These are phyloP conservation scores for Apeira syringaria DNA, from an alignment of 2,888 invertebrate species.

Conservation along the genomic window DNA sequence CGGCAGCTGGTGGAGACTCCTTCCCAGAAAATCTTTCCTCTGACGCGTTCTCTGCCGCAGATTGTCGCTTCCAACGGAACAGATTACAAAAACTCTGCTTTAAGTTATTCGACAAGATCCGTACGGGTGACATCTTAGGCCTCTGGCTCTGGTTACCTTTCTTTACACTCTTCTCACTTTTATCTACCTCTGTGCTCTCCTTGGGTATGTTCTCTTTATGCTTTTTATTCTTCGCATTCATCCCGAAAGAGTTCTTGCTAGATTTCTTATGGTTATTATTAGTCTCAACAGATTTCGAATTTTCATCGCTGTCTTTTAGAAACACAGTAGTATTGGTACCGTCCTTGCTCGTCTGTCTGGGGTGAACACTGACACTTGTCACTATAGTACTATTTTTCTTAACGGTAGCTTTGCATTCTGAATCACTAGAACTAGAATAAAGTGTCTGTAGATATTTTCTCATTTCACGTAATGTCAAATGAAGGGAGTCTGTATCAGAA, in stretches of 20 bases:
- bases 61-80: slow-evolving; percentile 86
- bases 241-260: slow-evolving; percentile 81
- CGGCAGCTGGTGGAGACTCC: slow-evolving; percentile 63
- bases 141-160: slow-evolving; percentile 59
- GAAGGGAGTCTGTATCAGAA: slow-evolving; percentile 87
- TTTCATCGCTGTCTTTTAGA: slow-evolving; percentile 62
- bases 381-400: slow-evolving; percentile 74
- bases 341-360: slow-evolving; percentile 59
- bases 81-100: slow-evolving; percentile 94
- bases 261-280: slow-evolving; percentile 77
- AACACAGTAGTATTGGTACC: slow-evolving; percentile 46
- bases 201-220: slow-evolving; percentile 69
- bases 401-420: slow-evolving; percentile 76
- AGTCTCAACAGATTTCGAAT: slow-evolving; percentile 57
- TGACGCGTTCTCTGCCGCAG: slow-evolving; percentile 50
- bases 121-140: slow-evolving; percentile 86
- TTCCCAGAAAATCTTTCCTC: slow-evolving; percentile 53
- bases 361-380: slow-evolving; percentile 67
- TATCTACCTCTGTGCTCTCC: slow-evolving; percentile 61
- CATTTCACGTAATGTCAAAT: slow-evolving; percentile 93
- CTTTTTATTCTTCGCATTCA: slow-evolving; percentile 85
- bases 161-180: slow-evolving; percentile 67
- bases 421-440: slow-evolving; percentile 90
- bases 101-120: slow-evolving; percentile 88
- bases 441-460: slow-evolving; percentile 92